Percentiles rank a stretch among this genome's conserved stretches.
Evolutionary conservation across 2,113 vertebrate genomes (phyloP).

Genomic region (Mellivora capensis): DNA sequence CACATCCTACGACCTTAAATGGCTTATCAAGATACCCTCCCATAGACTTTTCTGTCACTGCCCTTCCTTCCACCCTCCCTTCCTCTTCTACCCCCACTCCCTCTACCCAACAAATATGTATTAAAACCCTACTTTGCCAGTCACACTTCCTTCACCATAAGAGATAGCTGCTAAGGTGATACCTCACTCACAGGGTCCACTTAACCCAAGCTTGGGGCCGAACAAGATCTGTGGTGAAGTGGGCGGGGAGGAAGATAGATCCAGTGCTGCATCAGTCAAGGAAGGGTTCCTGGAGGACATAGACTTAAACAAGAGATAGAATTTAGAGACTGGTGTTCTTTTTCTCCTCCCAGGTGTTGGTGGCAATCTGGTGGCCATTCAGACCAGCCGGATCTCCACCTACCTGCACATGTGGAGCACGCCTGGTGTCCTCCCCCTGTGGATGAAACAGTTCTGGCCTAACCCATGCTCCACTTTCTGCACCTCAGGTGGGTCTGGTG

Average conservation of each 20-base stretch:
- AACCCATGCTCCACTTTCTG: slow-evolving; percentile 91
- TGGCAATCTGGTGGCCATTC: slow-evolving; percentile 97
- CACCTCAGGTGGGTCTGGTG: slow-evolving; percentile 86
- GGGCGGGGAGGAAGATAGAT: neutral
- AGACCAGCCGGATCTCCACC: slow-evolving; percentile 96
- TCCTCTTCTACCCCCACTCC: neutral
- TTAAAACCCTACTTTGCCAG: neutral
- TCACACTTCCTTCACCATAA: neutral
- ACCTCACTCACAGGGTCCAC: neutral
- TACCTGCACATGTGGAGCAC: slow-evolving; percentile 93
- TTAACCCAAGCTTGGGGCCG: neutral
- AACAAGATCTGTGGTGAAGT: neutral
- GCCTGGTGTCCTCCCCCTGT: slow-evolving; percentile 92
- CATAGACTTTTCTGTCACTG: neutral
- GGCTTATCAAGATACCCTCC: neutral
- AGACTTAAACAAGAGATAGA: neutral
- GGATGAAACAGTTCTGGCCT: slow-evolving; percentile 93
- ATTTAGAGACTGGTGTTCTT: neutral
- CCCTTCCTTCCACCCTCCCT: too few species aligned
- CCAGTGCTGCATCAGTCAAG: neutral
- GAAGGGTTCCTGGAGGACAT: neutral
- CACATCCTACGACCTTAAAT: neutral
- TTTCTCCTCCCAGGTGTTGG: slow-evolving; percentile 87
- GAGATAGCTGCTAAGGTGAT: neutral
- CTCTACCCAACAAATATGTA: too few species aligned